A percentile compares a stretch with the other conserved stretches of the same genome.
Evolutionary conservation across 1,140 invertebrate genomes (phyloP).

Genomic region (Magallana gigas): DNA sequence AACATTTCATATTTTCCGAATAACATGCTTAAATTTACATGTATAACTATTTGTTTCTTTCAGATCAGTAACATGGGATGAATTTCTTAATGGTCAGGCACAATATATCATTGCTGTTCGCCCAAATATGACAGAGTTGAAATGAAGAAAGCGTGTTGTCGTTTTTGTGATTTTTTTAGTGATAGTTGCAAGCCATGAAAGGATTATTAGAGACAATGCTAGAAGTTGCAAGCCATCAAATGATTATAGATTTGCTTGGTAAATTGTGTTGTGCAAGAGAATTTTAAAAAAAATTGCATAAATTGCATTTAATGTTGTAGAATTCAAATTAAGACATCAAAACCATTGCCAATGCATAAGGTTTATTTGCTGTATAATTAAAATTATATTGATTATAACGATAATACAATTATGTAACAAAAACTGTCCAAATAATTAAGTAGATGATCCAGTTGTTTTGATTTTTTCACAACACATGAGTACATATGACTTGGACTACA

Average conservation of each 20-base stretch:
- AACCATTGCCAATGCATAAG: constrained; percentile 5
- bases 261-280: no score
- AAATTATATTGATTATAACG: not conserved
- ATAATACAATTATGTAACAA: not conserved
- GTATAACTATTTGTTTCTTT: not conserved
- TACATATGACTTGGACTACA: not conserved
- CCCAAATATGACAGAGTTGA: not conserved
- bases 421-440: not conserved
- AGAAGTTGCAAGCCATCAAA: no score
- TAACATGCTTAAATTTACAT: not conserved
- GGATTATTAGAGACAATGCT: no score
- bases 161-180: no score
- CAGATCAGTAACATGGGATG: not conserved
- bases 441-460: constrained; percentile 8
- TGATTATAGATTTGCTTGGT: no score
- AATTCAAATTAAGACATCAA: not conserved
- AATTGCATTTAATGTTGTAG: no score
- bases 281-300: no score
- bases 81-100: not conserved
- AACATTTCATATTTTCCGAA: not conserved
- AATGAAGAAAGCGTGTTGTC: not conserved
- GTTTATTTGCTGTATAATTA: constrained; percentile 24
- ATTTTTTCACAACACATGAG: constrained; percentile 13
- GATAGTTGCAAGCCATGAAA: no score
- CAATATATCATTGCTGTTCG: not conserved